These are phyloP conservation scores for Psilopogon haemacephalus DNA, from an alignment of 2,113 vertebrate species.

Conservation along the genomic window DNA sequence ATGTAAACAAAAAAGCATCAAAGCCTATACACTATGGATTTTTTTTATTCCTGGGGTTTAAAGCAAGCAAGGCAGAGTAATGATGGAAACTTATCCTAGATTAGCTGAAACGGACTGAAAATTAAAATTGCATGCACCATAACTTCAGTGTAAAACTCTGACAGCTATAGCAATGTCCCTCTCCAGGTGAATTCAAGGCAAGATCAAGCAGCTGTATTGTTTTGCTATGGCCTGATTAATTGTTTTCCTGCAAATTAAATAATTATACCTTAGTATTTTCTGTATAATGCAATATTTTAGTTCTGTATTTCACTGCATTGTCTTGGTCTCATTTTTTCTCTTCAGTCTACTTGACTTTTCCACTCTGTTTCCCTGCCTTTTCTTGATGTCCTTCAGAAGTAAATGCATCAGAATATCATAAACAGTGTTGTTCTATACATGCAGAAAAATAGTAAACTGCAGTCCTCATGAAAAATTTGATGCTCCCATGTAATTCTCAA, in stretches of 20 bases:
- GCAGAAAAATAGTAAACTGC: background rate
- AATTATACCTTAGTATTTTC: background rate
- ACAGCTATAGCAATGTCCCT: background rate
- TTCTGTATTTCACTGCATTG: background rate
- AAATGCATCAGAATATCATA: background rate
- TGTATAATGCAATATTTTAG: background rate
- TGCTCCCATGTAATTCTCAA: background rate
- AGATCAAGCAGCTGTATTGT: background rate
- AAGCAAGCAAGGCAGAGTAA: background rate
- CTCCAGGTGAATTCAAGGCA: background rate
- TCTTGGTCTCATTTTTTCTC: background rate
- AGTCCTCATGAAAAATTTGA: background rate
- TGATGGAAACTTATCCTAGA: constrained; percentile 24
- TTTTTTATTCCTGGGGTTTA: constrained; percentile 22
- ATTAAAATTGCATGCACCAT: constrained; percentile 19
- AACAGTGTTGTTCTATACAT: background rate
- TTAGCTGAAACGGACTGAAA: background rate
- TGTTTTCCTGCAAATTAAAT: background rate
- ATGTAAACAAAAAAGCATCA: constrained; percentile 29
- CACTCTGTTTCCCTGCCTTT: background rate
- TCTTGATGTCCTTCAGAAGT: background rate
- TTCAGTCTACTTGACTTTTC: background rate
- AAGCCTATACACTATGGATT: background rate
- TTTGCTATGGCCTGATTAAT: background rate
- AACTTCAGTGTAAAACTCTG: background rate